phyloP scores from a whole-genome alignment of 2,888 invertebrate species.

The Neoaliturus tenellus region DNA sequence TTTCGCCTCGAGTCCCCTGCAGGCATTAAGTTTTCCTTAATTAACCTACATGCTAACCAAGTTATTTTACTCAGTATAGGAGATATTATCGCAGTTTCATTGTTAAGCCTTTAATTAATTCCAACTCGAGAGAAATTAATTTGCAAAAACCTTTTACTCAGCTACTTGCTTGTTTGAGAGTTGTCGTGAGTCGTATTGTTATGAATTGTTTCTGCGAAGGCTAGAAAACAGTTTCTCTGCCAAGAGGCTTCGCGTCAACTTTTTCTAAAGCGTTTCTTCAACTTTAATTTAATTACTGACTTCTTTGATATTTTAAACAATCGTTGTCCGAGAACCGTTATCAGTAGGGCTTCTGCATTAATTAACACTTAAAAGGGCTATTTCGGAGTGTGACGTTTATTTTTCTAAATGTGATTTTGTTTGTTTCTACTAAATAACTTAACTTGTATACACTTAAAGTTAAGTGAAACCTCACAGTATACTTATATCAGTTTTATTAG shows the following conservation, averaged over 20 bases:
- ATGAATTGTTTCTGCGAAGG: neutral
- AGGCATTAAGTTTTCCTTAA: neutral
- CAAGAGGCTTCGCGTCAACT: neutral
- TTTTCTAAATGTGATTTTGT: too few relatives aligned
- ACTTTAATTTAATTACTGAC: neutral
- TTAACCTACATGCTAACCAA: slow-evolving; percentile 11
- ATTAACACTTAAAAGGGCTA: too few relatives aligned
- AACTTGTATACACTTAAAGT: too few relatives aligned
- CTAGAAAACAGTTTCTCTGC: neutral
- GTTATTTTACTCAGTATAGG: slow-evolving; percentile 5
- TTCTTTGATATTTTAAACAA: neutral
- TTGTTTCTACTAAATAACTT: too few relatives aligned
- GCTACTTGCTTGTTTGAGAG: neutral
- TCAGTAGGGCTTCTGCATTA: neutral
- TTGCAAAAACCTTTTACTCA: slow-evolving; percentile 17
- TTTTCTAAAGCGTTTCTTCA: neutral
- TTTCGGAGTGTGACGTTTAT: too few relatives aligned
- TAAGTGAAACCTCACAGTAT: too few relatives aligned
- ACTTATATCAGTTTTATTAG: too few relatives aligned
- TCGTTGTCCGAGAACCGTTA: neutral
- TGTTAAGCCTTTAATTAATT: slow-evolving; percentile 21
- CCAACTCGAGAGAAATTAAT: neutral
- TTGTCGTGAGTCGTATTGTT: neutral
- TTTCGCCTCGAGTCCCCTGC: neutral
- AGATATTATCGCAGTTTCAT: neutral